phyloP scores from a whole-genome alignment of 1,140 invertebrate species.

The Trinorchestia longiramus region DNA sequence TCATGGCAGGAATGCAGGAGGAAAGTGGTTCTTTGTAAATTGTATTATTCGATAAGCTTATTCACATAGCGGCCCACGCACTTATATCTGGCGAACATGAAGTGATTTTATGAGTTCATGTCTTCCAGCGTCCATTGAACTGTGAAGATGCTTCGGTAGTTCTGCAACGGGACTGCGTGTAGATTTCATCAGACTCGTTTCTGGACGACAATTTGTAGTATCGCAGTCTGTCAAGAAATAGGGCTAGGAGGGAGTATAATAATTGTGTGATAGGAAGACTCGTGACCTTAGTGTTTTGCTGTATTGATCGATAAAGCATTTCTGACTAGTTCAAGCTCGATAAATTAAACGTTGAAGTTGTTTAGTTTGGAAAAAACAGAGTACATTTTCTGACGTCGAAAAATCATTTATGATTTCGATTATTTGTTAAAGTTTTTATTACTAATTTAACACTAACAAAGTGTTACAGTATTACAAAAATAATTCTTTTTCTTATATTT shows the following conservation, averaged over 20 bases:
- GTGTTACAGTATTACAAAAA: background rate
- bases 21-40: background rate
- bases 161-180: background rate
- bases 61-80: background rate
- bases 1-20: background rate
- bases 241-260: background rate
- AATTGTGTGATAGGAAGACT: background rate
- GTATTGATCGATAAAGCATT: background rate
- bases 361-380: background rate
- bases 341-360: background rate
- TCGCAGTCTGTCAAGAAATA: background rate
- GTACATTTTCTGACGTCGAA: background rate
- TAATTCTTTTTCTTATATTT: background rate
- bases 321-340: background rate
- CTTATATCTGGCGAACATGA: background rate
- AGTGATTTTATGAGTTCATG: background rate
- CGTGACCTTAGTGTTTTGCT: background rate
- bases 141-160: background rate
- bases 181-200: background rate
- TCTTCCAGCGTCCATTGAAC: background rate
- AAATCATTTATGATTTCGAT: background rate
- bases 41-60: background rate
- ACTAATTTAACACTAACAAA: background rate
- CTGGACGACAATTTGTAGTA: background rate
- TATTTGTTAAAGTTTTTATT: background rate